phyloP scores from a whole-genome alignment of 2,113 vertebrate genomes.

The Neodontobutis hainanensis region DNA sequence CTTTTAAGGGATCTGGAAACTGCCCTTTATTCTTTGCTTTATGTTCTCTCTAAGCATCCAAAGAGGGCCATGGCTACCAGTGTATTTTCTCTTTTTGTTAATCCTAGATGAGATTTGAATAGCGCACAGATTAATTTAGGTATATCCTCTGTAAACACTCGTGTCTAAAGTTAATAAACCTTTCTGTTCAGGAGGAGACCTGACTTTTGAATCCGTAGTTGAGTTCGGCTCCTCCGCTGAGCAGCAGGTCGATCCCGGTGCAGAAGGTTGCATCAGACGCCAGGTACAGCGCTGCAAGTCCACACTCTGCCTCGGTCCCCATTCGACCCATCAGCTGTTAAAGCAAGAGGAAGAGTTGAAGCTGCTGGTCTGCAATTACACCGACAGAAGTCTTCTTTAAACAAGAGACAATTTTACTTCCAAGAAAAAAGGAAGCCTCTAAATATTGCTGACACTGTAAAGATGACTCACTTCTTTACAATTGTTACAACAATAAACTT shows the following conservation, averaged over 20 bases:
- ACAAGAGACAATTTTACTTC: too few species aligned
- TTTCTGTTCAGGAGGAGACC: rapidly evolving
- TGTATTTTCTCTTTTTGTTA: too few species aligned
- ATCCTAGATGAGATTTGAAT: not conserved
- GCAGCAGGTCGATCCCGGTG: constrained; percentile 81
- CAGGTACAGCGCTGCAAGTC: constrained; percentile 78
- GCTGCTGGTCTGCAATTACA: not conserved
- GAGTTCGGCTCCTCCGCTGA: constrained; percentile 84
- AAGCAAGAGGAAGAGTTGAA: not conserved
- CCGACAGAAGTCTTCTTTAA: too few species aligned
- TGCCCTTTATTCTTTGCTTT: too few species aligned
- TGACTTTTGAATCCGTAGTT: constrained; percentile 80
- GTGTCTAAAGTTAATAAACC: not conserved
- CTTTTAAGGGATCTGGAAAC: too few species aligned
- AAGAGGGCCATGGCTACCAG: too few species aligned
- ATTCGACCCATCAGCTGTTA: constrained; percentile 83
- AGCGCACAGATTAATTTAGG: not conserved
- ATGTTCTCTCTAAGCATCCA: too few species aligned
- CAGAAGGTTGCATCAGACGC: constrained; percentile 84
- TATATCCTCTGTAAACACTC: not conserved
- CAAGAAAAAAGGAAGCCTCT: too few species aligned
- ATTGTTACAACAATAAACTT: too few species aligned
- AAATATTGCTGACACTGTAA: too few species aligned
- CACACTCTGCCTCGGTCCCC: constrained; percentile 82
- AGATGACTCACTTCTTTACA: too few species aligned